Base-by-base conservation (phyloP, 2,797 vertebrate genomes). In the Stomatorhinus walkeri region DNA sequence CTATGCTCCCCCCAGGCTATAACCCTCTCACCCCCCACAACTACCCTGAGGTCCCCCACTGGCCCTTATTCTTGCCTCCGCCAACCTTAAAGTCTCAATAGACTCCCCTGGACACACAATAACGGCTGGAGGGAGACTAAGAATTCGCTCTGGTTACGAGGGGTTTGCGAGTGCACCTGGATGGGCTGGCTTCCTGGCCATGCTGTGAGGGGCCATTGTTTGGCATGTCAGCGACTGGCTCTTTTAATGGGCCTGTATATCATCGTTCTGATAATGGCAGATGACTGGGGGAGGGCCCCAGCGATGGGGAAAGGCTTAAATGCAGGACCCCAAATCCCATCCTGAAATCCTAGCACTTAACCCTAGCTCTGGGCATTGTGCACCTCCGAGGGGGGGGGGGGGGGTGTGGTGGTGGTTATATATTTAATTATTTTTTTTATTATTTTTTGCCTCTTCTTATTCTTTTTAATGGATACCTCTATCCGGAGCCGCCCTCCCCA, bases 341-440 rank as follows among this genome's bases (percentile, higher is more conserved):
- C 89, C 91, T 95, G 96, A 96, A 96, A 96, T 95, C 95, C 94
- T 95, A 96, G 95, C 96, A 96, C 95, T 96, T 96, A 96, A 96
- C 95, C 95, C 95, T 92, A 90, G 93, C 95, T 93, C 94, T 93
- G 92, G 43, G 94, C 94, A 95, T 95, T 96, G 94, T 96, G 93
- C 92, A 91, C 93, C 93, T 90, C 92, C 87, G 90, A 93, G 92
- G 93, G 59, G 93, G 12, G 76, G 76, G 36, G 2, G 76, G 36
- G 16, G 40, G 40, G 43, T 0, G 56, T 0, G 54, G 19, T 19
- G 16, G n/a, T 7, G 54, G 43, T 9, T 46, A 49, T 24, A 8
- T 24, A 84, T 84, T 84, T 84, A 43, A 79, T 84, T 49, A 84
- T 49, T 54, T 86, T 54, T 54, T 86, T 56, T 56, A 19, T 86